Base-by-base conservation (phyloP, 2,113 vertebrate species). In the Tetraodon nigroviridis region DNA sequence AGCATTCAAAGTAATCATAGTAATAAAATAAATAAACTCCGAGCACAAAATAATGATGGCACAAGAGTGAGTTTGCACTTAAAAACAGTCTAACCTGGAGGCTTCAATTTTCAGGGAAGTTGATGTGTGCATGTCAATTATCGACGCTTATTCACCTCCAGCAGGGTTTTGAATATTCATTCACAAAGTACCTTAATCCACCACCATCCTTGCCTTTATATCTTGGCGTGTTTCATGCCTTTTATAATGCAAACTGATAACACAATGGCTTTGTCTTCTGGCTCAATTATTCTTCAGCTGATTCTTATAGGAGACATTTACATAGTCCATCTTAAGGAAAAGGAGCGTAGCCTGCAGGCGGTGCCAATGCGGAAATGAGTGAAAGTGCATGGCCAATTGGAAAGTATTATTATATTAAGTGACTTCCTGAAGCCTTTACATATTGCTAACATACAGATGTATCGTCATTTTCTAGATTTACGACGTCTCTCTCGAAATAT, bases 121-220 rank as follows among this genome's bases (percentile, higher is more conserved):
- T 61, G 55, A n/a, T 19, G 46, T 21, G 51, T 51, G 54, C 49
- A 61, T 12, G 51, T 70, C 61, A 79, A 76, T 81, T 74, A 88
- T 58, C 42, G 59, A 84, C 76, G 86, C 69, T 64, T 85, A 75
- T 82, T 89, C 82, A 86, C 77, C 86, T 87, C 80, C 64, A 84
- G 75, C 76, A 55, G 81, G 66, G 47, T 69, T 71, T 66, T 89
- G 83, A 90, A 89, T 87, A 90, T 89, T 81, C 82, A 86, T 60
- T 71, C 61, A 54, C 58, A 67, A 79, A 84, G 69, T 59, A 75
- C 60, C 75, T 71, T 79, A 81, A 85, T 84, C 63, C 85, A 81
- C 79, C 64, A n/a, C n/a, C n/a, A n/a, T n/a, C 77, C 75, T 73
- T 79, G 71, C 61, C 67, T 76, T 76, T 80, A 66, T 72, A 62